Percentiles rank a stretch among this genome's conserved stretches.
Evolutionary conservation across 2,797 vertebrate genomes (phyloP).

Genomic region (Smutsia gigantea): DNA sequence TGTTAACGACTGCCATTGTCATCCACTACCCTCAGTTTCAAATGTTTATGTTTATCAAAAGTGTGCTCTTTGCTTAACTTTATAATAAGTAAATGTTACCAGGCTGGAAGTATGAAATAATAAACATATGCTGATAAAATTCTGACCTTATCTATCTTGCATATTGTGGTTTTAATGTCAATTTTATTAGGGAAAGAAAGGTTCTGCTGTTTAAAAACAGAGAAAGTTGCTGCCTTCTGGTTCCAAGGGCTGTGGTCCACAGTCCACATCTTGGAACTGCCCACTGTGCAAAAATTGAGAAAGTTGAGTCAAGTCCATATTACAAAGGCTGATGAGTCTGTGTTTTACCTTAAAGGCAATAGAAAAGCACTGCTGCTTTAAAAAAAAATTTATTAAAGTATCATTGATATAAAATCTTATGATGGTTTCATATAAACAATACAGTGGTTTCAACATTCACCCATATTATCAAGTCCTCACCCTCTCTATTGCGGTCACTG

Average conservation of each 20-base stretch:
- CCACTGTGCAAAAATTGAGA: neutral
- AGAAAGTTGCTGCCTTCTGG: neutral
- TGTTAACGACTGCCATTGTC: neutral
- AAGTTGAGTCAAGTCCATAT: neutral
- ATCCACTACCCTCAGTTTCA: neutral
- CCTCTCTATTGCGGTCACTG: no score
- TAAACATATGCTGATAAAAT: conserved; percentile 12
- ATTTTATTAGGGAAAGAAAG: neutral
- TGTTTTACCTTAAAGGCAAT: neutral
- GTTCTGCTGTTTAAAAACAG: neutral
- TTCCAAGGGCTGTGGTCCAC: neutral
- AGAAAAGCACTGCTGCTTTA: neutral
- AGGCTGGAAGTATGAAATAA: conserved; percentile 12
- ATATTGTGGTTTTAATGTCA: neutral
- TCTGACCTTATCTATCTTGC: neutral
- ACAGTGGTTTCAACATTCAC: no score
- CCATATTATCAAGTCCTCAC: no score
- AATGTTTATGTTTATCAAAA: conserved; percentile 22
- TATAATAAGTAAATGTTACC: neutral
- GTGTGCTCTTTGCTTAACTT: neutral
- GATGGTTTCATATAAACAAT: no score
- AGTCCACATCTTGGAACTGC: neutral
- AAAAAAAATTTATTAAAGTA: no score
- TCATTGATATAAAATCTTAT: no score
- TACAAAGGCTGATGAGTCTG: neutral